Base-by-base conservation (phyloP, 2,888 invertebrate species). In the Flexamia atlantica region DNA sequence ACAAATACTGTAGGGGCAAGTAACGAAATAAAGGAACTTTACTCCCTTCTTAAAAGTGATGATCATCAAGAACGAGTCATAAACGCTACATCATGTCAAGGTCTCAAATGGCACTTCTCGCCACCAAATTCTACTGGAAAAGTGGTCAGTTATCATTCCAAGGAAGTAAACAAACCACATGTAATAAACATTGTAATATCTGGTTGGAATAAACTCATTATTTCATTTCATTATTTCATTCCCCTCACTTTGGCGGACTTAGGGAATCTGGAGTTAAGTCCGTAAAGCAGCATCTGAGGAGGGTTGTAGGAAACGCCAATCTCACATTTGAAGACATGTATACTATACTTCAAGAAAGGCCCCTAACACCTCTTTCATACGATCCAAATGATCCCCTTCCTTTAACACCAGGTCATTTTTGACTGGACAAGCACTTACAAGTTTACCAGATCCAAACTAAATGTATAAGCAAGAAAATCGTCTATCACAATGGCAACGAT, bases 211-310 rank as follows among this genome's bases (percentile, higher is more conserved):
- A n/a, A n/a, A n/a, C n/a, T n/a, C n/a, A n/a, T n/a, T n/a, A n/a
- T n/a, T n/a, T n/a, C n/a, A n/a, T n/a, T n/a, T n/a, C n/a, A n/a
- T n/a, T n/a, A n/a, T n/a, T n/a, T 9, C 36, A 36, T 40, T 86
- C 88, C 5, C 88, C 89, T 1, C 88, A 90, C 79, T 88, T 88
- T 64, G 89, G 89, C 1, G 89, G 89, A 3, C 80, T 89, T 3
- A 89, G 89, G 88, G 89, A 90, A 84, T 88, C 88, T 4, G 88
- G 87, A 7, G 88, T 90, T 0, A 89, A 89, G 70, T 88, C 88
- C 0, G 85, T 87, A 0, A 90, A 90, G 84, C 86, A 85, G 83
- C 89, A 89, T 83, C 74, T 89, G 0, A 86, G 86, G 23, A 83
- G 88, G n/a, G 85, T 88, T 0, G 74, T 89, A 4, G 88, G 88